Base-by-base conservation (phyloP, 2,888 invertebrate genomes). In the Ecliptopera silaceata region DNA sequence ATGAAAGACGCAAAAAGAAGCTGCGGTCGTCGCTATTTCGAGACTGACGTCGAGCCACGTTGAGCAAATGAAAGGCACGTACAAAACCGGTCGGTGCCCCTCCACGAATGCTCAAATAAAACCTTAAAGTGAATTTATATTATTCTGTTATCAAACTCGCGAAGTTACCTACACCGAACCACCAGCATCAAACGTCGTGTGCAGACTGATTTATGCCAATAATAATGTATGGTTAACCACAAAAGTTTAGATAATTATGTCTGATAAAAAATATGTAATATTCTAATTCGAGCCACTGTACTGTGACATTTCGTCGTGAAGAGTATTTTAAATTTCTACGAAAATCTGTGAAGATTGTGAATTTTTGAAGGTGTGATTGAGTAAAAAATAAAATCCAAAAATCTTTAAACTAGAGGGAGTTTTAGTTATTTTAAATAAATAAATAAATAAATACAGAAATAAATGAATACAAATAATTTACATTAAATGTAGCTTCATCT, bases 61-160 rank as follows among this genome's bases (percentile, higher is more conserved):
- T 51, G 61, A 57, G 67, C 49, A 65, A 68, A 44, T 64, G 71
- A 75, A 70, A 73, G 72, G 71, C 66, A 48, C 53, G 52, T 44
- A 12, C 13, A n/a, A 47, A 71, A 77, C 76, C 75, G 72, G 72
- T 74, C 66, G 41, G 57, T 44, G 60, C 70, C 71, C 72, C 72
- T 43, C 70, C 56, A 63, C 65, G 47, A 66, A 60, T 63, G 61
- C 43, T 52, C 39, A 29, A 58, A 50, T 32, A 29, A 36, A 41
- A 47, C 31, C 31, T 12, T 42, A 39, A 54, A 50, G 17, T 20
- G 31, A 51, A 57, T 64, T 61, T 66, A 62, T 62, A 63, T 58
- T 61, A 60, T 57, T 64, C 57, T 62, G 47, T 64, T 68, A 66
- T 67, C 65, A 63, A 62, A 26, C 32, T 26, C 46, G 44, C 59